Evolutionary conservation across 1,140 invertebrate species (phyloP).

Genomic region (Proctacanthus coquilletti): DNA sequence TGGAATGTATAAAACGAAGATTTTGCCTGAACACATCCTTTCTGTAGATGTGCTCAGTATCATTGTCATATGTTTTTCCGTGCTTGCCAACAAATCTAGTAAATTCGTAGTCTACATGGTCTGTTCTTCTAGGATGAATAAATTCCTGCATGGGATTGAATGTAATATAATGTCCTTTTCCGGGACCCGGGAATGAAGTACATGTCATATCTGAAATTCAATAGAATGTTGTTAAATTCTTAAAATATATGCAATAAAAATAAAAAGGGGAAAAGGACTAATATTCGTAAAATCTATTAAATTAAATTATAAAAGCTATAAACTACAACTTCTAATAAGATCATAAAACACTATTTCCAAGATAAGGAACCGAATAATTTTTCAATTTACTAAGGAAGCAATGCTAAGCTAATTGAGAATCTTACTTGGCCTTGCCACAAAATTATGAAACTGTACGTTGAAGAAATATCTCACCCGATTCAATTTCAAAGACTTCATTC

Average conservation of each 20-base stretch:
- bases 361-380: too few species aligned
- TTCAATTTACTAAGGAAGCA: too few species aligned
- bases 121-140: constrained; percentile 47
- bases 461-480: constrained; percentile 37
- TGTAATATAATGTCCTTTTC: constrained; percentile 53
- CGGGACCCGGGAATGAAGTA: constrained; percentile 74
- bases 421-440: too few species aligned
- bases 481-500: constrained; percentile 50
- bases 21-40: constrained; percentile 81
- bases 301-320: too few species aligned
- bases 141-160: constrained; percentile 93
- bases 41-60: constrained; percentile 51
- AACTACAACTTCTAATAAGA: too few species aligned
- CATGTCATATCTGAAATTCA: constrained; percentile 57
- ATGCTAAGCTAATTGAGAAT: too few species aligned
- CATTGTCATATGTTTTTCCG: constrained; percentile 46
- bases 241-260: too few species aligned
- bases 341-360: too few species aligned
- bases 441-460: too few species aligned
- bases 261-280: too few species aligned
- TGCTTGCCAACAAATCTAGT: constrained; percentile 60
- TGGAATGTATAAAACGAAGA: constrained; percentile 69
- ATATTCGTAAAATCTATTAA: too few species aligned
- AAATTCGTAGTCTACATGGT: constrained; percentile 66
- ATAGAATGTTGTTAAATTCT: too few species aligned